These are phyloP conservation scores for Polydesmus complanatus DNA, from an alignment of 2,888 invertebrate species.

Conservation along the genomic window DNA sequence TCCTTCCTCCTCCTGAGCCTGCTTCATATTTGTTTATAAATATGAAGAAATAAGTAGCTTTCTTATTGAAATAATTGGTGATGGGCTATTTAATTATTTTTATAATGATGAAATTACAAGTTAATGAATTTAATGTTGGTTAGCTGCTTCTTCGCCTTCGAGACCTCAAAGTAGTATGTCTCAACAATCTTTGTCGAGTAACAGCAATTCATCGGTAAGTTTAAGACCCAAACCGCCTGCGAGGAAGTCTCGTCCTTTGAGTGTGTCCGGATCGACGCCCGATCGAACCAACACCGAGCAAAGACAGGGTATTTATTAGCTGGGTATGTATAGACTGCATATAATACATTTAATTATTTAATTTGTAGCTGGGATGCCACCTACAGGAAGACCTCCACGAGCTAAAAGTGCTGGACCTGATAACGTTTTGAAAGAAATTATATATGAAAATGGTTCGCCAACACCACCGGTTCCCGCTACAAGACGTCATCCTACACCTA, in stretches of 20 bases:
- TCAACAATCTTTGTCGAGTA: slow-evolving; percentile 35
- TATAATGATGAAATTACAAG: too few relatives aligned
- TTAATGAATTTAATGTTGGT: slow-evolving; percentile 24
- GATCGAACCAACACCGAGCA: slow-evolving; percentile 8
- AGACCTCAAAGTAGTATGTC: slow-evolving; percentile 78
- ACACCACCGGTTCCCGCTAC: not conserved
- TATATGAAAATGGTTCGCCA: not conserved
- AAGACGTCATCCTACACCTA: not conserved
- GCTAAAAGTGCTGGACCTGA: slow-evolving; percentile 21
- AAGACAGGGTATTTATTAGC: slow-evolving; percentile 2
- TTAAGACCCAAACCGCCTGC: slow-evolving; percentile 30
- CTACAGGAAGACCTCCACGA: slow-evolving; percentile 15
- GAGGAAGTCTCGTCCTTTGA: slow-evolving; percentile 48
- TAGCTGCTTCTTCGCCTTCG: slow-evolving; percentile 54
- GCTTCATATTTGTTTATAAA: too few relatives aligned
- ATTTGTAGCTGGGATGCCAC: slow-evolving; percentile 7
- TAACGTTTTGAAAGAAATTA: slow-evolving; percentile 1
- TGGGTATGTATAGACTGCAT: not conserved
- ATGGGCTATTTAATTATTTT: too few relatives aligned
- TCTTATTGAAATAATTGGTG: not conserved
- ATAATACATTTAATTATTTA: not conserved
- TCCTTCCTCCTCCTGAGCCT: not conserved
- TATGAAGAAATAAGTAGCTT: too few relatives aligned
- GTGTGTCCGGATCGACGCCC: slow-evolving; percentile 60
- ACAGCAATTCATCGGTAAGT: slow-evolving; percentile 30